A percentile compares a stretch with the other conserved stretches of the same genome.
Conservation (phyloP, 2,113 vertebrate genomes). For the Nymphicus hollandicus region DNA sequence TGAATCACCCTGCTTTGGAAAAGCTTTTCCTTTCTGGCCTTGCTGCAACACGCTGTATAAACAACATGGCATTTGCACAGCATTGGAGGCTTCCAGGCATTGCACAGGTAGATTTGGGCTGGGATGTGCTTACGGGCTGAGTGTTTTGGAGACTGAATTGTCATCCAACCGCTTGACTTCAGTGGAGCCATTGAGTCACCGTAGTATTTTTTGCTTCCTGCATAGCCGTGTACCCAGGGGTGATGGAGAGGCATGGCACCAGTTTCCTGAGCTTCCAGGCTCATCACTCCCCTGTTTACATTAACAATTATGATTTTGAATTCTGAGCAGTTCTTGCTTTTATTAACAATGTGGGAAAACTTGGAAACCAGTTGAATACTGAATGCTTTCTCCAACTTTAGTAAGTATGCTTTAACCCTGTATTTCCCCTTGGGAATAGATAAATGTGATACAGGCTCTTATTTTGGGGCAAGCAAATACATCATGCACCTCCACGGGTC, state of each 20-base stretch:
- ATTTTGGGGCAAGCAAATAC: neutral
- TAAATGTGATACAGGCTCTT: neutral
- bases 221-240: neutral
- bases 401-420: neutral
- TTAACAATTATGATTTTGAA: neutral
- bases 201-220: neutral
- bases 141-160: neutral
- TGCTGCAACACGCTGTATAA: fast-evolving
- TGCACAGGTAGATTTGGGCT: neutral
- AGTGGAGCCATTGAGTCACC: neutral
- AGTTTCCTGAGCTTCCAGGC: neutral
- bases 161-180: fast-evolving
- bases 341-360: neutral
- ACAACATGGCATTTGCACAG: fast-evolving
- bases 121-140: neutral
- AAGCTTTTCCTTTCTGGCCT: neutral
- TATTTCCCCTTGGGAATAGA: neutral
- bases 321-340: neutral
- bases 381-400: neutral
- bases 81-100: neutral
- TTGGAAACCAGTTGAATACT: neutral
- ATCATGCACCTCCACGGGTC: neutral
- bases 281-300: neutral
- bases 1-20: neutral
- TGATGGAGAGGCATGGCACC: neutral